Percentiles rank a stretch among this genome's conserved stretches.
Evolutionary conservation across 2,113 vertebrate genomes (phyloP).

Genomic region (Pterocles orientalis): DNA sequence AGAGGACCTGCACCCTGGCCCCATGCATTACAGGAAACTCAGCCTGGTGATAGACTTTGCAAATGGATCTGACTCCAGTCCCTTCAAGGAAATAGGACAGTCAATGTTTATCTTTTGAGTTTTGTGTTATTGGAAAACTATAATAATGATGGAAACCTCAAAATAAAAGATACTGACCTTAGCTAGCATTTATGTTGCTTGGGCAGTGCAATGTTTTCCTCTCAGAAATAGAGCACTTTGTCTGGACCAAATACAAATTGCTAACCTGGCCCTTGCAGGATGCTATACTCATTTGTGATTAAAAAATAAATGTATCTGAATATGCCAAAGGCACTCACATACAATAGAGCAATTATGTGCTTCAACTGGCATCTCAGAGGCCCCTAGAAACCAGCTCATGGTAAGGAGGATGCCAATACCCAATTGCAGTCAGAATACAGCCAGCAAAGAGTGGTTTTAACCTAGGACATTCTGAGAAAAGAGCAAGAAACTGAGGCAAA

Average conservation of each 20-base stretch:
- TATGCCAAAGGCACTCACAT: background rate
- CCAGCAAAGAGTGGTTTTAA: background rate
- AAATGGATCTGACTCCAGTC: background rate
- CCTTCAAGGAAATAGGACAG: background rate
- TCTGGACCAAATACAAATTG: background rate
- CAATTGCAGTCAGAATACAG: background rate
- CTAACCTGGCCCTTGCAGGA: background rate
- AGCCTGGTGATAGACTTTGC: background rate
- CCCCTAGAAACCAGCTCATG: background rate
- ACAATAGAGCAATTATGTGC: background rate
- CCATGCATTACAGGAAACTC: background rate
- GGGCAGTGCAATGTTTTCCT: background rate
- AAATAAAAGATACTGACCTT: background rate
- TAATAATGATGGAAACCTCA: background rate
- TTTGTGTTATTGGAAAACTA: background rate
- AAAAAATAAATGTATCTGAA: background rate
- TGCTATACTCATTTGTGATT: background rate
- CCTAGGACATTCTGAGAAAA: background rate
- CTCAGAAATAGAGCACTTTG: background rate
- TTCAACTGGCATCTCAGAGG: background rate
- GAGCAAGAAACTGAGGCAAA: background rate
- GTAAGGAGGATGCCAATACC: background rate
- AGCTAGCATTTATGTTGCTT: background rate
- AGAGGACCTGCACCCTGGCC: background rate
- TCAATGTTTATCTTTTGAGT: background rate